phyloP scores from a whole-genome alignment of 2,113 vertebrate genomes.

The Limanda limanda region DNA sequence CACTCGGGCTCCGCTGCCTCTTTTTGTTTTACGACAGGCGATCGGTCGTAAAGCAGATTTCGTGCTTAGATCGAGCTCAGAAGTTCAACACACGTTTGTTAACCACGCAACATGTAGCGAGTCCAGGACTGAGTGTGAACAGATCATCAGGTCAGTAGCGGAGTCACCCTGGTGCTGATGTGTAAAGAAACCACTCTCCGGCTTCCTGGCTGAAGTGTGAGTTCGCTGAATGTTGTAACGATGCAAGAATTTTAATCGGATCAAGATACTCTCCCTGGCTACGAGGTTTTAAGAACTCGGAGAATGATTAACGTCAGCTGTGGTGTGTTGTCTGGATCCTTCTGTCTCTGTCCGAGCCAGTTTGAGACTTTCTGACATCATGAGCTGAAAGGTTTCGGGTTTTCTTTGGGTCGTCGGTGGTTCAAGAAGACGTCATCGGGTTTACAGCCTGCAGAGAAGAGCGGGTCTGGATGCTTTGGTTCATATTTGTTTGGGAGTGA shows the following conservation, averaged over 20 bases:
- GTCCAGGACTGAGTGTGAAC: background rate
- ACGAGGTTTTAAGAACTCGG: too few relatives aligned
- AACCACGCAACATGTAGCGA: background rate
- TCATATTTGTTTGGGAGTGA: background rate
- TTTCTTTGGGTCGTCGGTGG: background rate
- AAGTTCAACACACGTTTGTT: background rate
- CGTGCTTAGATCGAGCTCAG: background rate
- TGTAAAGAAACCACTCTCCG: background rate
- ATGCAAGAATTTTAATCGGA: background rate
- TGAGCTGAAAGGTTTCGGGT: background rate
- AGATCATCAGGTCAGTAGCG: background rate
- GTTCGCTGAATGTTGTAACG: background rate
- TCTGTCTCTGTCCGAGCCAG: background rate
- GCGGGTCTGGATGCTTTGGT: background rate
- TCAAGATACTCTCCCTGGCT: background rate
- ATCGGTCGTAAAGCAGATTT: background rate
- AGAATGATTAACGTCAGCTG: background rate
- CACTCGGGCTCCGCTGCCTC: too few relatives aligned
- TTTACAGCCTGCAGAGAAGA: background rate
- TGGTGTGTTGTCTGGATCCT: background rate
- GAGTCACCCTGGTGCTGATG: background rate
- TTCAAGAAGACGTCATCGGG: too few relatives aligned
- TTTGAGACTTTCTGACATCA: background rate
- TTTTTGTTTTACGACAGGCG: background rate
- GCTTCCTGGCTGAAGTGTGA: background rate